Evolutionary conservation across 1,140 invertebrate species (phyloP).

Genomic region (Laodelphax striatellus): DNA sequence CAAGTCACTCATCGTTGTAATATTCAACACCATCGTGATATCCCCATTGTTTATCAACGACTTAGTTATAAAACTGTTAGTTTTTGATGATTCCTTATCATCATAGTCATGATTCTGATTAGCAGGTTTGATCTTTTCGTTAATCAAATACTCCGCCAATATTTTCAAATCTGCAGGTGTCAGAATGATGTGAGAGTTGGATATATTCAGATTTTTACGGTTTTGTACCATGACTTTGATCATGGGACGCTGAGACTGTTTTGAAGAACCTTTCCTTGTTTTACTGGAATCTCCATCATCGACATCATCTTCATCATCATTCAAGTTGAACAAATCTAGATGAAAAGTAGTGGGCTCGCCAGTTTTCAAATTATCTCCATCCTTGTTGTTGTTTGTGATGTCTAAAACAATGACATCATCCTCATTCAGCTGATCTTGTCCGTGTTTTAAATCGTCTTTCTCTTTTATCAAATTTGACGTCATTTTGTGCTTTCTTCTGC

Average conservation of each 20-base stretch:
- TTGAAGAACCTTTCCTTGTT: neutral
- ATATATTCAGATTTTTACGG: neutral
- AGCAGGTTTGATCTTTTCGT: slow-evolving; percentile 12
- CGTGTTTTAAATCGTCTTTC: neutral
- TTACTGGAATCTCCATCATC: neutral
- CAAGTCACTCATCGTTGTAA: neutral
- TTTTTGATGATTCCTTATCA: neutral
- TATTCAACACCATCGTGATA: neutral
- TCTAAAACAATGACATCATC: neutral
- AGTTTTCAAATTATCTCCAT: neutral
- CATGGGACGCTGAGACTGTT: neutral
- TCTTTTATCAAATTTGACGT: neutral
- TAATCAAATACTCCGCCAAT: slow-evolving; percentile 13
- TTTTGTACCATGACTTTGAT: neutral
- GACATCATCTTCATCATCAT: neutral
- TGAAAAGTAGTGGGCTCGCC: neutral
- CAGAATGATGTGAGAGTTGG: slow-evolving; percentile 7
- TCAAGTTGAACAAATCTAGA: neutral
- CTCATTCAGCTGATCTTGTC: neutral
- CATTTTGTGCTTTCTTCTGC: neutral
- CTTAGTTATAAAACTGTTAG: neutral
- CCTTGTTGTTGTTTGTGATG: neutral
- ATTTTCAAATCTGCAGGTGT: slow-evolving; percentile 14
- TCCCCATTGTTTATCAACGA: neutral
- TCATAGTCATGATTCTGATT: neutral